Base-by-base conservation (phyloP, 53 echinoderm and acorn worm species). In the Antedon mediterranea region DNA sequence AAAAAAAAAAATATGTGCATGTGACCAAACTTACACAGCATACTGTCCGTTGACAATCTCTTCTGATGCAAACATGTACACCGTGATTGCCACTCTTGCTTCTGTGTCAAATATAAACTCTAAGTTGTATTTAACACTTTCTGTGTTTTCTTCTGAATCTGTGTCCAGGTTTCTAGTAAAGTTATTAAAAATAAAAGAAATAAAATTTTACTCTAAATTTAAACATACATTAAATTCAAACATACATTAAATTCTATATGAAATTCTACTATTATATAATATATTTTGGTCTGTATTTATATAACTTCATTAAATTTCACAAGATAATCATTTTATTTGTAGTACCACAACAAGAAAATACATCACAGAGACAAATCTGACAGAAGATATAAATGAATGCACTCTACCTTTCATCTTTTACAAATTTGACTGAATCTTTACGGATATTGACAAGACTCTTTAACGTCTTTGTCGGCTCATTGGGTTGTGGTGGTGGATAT, bases 51-150 rank as follows among this genome's bases (percentile, higher is more conserved):
- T 78, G 73, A 97, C 83, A 11, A 57, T 57, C 34, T 97, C 97
- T 72, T 97, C 97, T 37, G 86, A 87, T 32, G 97, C 97, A 90
- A 95, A 97, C 89, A 91, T 88, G 81, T 97, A 84, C 32, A 97
- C 77, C 2, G 97, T 97, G 73, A 97, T 92, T 29, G 89, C 92
- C 20, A 92, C 89, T 32, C 85, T 89, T 0, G 97, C 92, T 76
- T 97, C 97, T 3, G 87, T 87, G 70, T 97, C 97, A 87, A 97
- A 97, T 28, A 80, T 82, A 76, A 97, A 97, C 76, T 97, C 97
- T 20, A 97, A 79, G 34, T 89, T 87, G 80, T 97, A 91, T 6
- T 31, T 82, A 32, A 71, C 72, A 0, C 85, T 85, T 0, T 76
- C 34, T 2, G 44, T 77, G 28, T 26, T 34, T 26, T 76, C 75